Conservation (phyloP, 2,113 vertebrate genomes). For the Paradisaea rubra region DNA sequence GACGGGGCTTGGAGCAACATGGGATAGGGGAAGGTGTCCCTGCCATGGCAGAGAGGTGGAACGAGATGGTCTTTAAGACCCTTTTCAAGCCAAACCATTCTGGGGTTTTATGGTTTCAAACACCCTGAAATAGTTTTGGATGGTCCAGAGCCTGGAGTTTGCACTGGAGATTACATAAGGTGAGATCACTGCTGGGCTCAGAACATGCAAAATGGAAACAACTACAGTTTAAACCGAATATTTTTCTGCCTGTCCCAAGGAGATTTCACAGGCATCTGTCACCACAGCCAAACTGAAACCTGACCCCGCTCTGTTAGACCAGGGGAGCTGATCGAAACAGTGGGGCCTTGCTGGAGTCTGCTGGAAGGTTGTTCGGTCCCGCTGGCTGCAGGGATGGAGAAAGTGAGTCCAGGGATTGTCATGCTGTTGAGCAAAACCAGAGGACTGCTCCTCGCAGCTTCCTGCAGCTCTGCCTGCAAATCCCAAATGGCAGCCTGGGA, state of each 20-base stretch:
- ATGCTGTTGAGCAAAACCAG: constrained; percentile 30
- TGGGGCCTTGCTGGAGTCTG: background rate
- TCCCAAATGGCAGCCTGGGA: background rate
- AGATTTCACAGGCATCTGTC: constrained; percentile 24
- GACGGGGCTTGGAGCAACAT: background rate
- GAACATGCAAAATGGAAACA: constrained; percentile 15
- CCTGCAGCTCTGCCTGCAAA: constrained; percentile 7
- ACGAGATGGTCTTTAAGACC: fast-evolving
- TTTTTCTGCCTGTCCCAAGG: constrained; percentile 1
- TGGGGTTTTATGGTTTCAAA: background rate
- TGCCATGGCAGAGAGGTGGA: background rate
- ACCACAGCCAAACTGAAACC: background rate
- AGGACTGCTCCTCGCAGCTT: background rate
- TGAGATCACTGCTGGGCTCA: constrained; percentile 46
- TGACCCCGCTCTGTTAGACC: background rate
- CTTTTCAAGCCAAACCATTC: background rate
- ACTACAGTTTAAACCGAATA: background rate
- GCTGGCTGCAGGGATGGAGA: constrained; percentile 5
- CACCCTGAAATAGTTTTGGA: background rate
- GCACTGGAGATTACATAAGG: background rate
- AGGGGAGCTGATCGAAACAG: background rate
- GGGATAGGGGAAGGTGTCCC: background rate
- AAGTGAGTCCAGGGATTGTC: constrained; percentile 17
- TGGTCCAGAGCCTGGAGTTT: background rate
- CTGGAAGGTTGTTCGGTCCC: background rate